Evolutionary conservation across 2,113 vertebrate genomes (phyloP).

Genomic region (Alces alces): DNA sequence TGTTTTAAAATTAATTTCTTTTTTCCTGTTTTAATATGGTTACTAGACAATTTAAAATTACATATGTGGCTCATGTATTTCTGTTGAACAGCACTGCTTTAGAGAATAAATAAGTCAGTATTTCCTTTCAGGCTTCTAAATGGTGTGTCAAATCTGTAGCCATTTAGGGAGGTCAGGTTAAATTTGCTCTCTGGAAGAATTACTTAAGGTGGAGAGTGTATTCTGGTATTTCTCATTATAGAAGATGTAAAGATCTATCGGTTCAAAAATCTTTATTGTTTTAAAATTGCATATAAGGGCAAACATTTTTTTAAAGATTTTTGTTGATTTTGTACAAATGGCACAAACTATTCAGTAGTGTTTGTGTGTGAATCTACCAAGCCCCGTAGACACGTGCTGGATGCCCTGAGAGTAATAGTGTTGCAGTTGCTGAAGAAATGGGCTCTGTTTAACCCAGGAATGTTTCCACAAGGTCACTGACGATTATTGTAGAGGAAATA

Average conservation of each 20-base stretch:
- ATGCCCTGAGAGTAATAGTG: background rate
- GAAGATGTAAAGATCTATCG: slow-evolving; percentile 11
- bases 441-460: background rate
- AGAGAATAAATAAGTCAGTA: slow-evolving; percentile 27
- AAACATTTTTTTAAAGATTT: slow-evolving; percentile 7
- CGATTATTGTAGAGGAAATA: slow-evolving; percentile 12
- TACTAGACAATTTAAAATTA: slow-evolving; percentile 32
- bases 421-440: background rate
- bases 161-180: slow-evolving; percentile 49
- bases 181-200: slow-evolving; percentile 51
- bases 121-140: slow-evolving; percentile 33
- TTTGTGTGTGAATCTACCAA: background rate
- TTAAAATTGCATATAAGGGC: slow-evolving; percentile 30
- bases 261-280: slow-evolving; percentile 3
- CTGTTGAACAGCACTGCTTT: slow-evolving; percentile 7
- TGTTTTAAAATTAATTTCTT: background rate
- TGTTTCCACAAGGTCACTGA: slow-evolving; percentile 29
- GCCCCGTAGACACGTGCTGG: background rate
- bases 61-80: background rate
- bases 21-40: background rate
- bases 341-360: background rate
- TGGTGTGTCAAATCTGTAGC: slow-evolving; percentile 46
- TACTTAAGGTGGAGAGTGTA: slow-evolving; percentile 31
- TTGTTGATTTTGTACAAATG: slow-evolving; percentile 41
- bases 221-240: slow-evolving; percentile 37